Evolutionary conservation across 2,888 invertebrate genomes (phyloP).

Genomic region (Amblyjoppa fuscipennis): DNA sequence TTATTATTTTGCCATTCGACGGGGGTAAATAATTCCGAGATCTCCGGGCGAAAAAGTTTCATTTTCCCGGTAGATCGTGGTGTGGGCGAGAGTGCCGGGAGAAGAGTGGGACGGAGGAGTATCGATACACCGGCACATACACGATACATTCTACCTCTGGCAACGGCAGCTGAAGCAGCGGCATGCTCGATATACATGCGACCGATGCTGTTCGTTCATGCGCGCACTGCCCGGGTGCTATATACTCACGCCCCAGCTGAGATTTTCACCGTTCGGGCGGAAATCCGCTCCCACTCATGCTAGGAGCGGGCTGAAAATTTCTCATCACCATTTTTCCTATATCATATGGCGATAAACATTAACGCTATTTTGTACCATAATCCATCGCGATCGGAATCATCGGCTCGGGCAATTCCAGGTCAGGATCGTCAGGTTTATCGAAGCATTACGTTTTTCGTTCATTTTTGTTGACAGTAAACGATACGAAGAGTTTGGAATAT

Average conservation of each 20-base stretch:
- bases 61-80: slow-evolving; percentile 37
- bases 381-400: slow-evolving; percentile 33
- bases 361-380: not conserved
- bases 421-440: not conserved
- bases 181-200: slow-evolving; percentile 54
- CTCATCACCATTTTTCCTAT: slow-evolving; percentile 39
- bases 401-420: slow-evolving; percentile 7
- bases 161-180: slow-evolving; percentile 29
- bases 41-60: slow-evolving; percentile 9
- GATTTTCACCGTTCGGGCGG: slow-evolving; percentile 67
- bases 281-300: slow-evolving; percentile 46
- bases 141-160: slow-evolving; percentile 33
- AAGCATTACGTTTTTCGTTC: not conserved
- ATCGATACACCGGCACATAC: slow-evolving; percentile 23
- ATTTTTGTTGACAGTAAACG: not conserved
- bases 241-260: slow-evolving; percentile 61
- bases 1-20: slow-evolving; percentile 13
- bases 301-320: not conserved
- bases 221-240: slow-evolving; percentile 45
- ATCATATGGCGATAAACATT: slow-evolving; percentile 1
- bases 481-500: no score
- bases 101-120: slow-evolving; percentile 29
- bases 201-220: slow-evolving; percentile 64
- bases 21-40: slow-evolving; percentile 29
- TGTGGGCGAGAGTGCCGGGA: slow-evolving; percentile 9